Percentiles rank a stretch among this genome's conserved stretches.
phyloP scores from a whole-genome alignment of 2,113 vertebrate genomes.

The Perognathus longimembris region DNA sequence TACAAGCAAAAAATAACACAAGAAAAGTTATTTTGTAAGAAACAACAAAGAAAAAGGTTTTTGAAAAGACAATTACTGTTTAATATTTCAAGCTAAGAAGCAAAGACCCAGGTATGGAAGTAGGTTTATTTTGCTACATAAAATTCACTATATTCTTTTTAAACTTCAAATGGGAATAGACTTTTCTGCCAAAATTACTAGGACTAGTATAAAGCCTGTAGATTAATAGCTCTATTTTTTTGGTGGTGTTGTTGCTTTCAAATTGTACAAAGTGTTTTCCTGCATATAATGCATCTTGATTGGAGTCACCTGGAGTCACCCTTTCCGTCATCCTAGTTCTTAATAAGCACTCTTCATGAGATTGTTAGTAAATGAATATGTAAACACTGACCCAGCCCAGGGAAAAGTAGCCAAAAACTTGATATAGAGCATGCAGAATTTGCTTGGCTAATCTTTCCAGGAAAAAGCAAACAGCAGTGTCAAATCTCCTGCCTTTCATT shows the following conservation, averaged over 20 bases:
- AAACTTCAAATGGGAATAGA: not conserved
- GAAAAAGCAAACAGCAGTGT: not conserved
- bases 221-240: no score
- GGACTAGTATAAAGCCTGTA: not conserved
- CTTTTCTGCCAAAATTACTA: not conserved
- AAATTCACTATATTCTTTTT: constrained; percentile 6
- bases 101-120: constrained; percentile 3
- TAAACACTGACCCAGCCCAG: not conserved
- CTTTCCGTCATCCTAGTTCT: not conserved
- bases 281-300: no score
- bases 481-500: not conserved
- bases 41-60: not conserved
- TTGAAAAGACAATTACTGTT: not conserved
- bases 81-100: not conserved
- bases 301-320: no score
- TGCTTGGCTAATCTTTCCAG: not conserved
- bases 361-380: not conserved
- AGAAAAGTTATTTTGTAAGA: not conserved
- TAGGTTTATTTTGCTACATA: not conserved
- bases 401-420: not conserved
- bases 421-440: not conserved
- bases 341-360: not conserved
- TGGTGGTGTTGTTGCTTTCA: no score
- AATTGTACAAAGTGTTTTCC: no score
- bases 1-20: not conserved